Evolutionary conservation across 35 echinoderm and acorn worm species (phyloP).

Genomic region (Ophioderma brevispina): DNA sequence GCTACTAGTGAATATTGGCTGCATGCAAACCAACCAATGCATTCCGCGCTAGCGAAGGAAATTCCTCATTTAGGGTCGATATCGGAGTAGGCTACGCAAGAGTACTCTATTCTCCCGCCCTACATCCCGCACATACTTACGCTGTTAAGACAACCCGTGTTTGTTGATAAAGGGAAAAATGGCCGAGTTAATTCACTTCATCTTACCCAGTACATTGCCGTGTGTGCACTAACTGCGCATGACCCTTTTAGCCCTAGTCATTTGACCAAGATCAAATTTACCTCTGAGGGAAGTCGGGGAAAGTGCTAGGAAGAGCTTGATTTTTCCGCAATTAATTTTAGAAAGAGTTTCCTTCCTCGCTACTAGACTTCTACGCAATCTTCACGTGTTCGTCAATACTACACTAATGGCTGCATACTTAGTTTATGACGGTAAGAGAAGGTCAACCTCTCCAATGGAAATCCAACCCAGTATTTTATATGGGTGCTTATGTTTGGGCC

Average conservation of each 20-base stretch:
- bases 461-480: neutral
- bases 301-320: slow-evolving; percentile 30
- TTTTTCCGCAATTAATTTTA: slow-evolving; percentile 58
- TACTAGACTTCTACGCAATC: neutral
- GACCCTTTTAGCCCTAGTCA: slow-evolving; percentile 3
- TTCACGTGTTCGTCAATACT: neutral
- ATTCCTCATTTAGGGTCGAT: neutral
- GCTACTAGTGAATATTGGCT: neutral
- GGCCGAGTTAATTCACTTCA: neutral
- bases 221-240: neutral
- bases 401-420: neutral
- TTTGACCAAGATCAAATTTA: slow-evolving; percentile 5
- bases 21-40: neutral
- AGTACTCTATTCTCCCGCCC: neutral
- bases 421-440: neutral
- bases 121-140: neutral
- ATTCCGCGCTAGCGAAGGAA: neutral
- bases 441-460: neutral
- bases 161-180: neutral
- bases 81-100: neutral
- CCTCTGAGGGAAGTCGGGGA: neutral
- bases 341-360: slow-evolving; percentile 46
- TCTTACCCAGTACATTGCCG: neutral
- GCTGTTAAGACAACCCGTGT: neutral
- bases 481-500: neutral